A percentile compares a stretch with the other conserved stretches of the same genome.
These are phyloP conservation scores for Hydriomena furcata DNA, from an alignment of 2,888 invertebrate genomes.

Conservation along the genomic window DNA sequence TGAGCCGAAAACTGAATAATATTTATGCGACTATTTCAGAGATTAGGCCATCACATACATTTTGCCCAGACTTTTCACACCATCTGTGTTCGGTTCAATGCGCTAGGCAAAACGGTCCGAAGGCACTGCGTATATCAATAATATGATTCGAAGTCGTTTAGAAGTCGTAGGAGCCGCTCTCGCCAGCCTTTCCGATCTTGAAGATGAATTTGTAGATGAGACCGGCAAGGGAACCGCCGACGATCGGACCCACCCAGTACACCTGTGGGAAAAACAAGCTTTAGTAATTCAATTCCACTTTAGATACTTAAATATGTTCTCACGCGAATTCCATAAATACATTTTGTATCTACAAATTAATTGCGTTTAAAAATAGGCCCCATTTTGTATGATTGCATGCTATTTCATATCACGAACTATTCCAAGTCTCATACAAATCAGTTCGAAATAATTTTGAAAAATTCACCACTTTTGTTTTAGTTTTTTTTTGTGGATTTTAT, in stretches of 20 bases:
- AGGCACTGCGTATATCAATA: slow-evolving; percentile 27
- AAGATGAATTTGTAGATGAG: slow-evolving; percentile 88
- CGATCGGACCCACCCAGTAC: slow-evolving; percentile 94
- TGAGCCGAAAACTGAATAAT: too few relatives aligned
- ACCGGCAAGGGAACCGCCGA: slow-evolving; percentile 89
- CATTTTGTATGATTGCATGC: too few relatives aligned
- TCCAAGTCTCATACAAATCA: too few relatives aligned
- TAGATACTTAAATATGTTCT: too few relatives aligned
- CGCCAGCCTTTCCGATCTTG: slow-evolving; percentile 88
- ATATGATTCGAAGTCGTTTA: slow-evolving; percentile 52
- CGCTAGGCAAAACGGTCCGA: slow-evolving; percentile 36
- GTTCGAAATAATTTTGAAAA: too few relatives aligned
- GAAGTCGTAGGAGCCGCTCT: slow-evolving; percentile 91
- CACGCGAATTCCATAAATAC: too few relatives aligned
- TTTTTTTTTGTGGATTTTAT: too few relatives aligned
- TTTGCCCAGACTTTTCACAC: neutral
- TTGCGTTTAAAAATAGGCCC: too few relatives aligned
- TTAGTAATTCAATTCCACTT: too few relatives aligned
- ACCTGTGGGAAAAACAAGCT: slow-evolving; percentile 73
- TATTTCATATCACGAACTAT: neutral
- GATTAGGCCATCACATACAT: neutral
- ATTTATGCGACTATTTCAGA: too few relatives aligned
- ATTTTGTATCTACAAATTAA: too few relatives aligned
- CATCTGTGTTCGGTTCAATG: slow-evolving; percentile 22
- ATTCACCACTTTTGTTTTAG: too few relatives aligned